Evolutionary conservation across 2,888 invertebrate genomes (phyloP).

Genomic region (Campopleginae sp.): DNA sequence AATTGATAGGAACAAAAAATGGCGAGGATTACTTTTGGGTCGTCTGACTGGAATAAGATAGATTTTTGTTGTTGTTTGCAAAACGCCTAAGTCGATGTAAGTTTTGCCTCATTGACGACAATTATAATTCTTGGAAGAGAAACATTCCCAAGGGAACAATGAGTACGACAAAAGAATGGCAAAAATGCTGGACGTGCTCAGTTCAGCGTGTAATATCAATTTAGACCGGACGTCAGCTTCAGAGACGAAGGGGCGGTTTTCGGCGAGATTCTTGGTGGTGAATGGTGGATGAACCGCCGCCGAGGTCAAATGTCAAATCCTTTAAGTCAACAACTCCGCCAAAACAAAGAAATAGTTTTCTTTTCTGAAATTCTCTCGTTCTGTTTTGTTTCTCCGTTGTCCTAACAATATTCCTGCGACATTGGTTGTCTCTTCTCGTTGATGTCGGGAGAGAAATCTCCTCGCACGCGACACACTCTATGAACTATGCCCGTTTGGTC

Average conservation of each 20-base stretch:
- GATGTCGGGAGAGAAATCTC: slow-evolving; percentile 19
- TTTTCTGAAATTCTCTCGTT: background rate
- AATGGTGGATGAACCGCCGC: slow-evolving; percentile 71
- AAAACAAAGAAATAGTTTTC: slow-evolving; percentile 53
- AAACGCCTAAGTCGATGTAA: too few species aligned
- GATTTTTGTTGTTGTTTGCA: too few species aligned
- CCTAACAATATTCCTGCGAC: background rate
- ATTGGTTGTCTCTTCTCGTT: slow-evolving; percentile 23
- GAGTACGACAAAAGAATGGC: slow-evolving; percentile 35
- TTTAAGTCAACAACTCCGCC: slow-evolving; percentile 54
- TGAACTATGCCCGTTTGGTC: slow-evolving; percentile 50
- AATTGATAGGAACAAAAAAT: background rate
- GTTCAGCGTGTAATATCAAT: slow-evolving; percentile 68
- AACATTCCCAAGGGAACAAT: background rate
- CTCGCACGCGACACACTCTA: slow-evolving; percentile 49
- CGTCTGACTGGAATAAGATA: too few species aligned
- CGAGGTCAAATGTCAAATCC: slow-evolving; percentile 78
- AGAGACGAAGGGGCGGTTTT: slow-evolving; percentile 62
- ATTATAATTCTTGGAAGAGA: background rate
- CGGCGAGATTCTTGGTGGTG: slow-evolving; percentile 32
- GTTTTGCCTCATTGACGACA: too few species aligned
- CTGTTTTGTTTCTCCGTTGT: background rate
- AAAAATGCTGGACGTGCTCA: slow-evolving; percentile 35
- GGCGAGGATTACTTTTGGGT: background rate
- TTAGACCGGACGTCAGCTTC: slow-evolving; percentile 55